Conservation (phyloP, 1,140 invertebrate genomes). For the Watersipora subatra region DNA sequence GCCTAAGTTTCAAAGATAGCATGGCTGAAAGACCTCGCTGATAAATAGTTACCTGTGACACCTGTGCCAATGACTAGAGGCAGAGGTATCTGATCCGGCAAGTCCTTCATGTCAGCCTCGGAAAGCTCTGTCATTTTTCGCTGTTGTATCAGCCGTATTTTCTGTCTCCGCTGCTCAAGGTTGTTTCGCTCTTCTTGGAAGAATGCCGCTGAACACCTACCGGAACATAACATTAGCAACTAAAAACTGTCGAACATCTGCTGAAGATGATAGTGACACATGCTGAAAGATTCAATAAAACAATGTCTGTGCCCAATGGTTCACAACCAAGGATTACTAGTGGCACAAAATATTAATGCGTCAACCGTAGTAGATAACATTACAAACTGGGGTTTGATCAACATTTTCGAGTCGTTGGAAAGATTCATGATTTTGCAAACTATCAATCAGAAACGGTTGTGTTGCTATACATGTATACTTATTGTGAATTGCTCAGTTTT, state of each 20-base stretch:
- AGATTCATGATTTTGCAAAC: no score
- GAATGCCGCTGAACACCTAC: conserved; percentile 57
- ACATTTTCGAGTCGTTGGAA: no score
- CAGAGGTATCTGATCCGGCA: conserved; percentile 84
- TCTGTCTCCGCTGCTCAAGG: conserved; percentile 72
- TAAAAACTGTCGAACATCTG: neutral
- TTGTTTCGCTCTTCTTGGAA: conserved; percentile 85
- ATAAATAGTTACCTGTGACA: conserved; percentile 67
- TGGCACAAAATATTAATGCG: no score
- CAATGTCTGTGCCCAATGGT: neutral
- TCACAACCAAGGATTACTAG: neutral
- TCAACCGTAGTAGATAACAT: no score
- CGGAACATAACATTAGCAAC: neutral
- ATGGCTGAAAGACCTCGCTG: no score
- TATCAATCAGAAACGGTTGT: no score
- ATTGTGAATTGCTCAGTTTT: no score
- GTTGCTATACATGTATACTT: no score
- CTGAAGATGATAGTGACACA: neutral
- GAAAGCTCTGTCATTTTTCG: conserved; percentile 68
- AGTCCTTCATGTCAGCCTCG: conserved; percentile 59
- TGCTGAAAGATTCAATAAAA: neutral
- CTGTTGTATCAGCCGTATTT: conserved; percentile 86
- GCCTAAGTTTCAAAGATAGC: no score
- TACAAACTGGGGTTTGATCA: no score
- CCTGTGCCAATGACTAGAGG: conserved; percentile 92